Percentiles rank a stretch among this genome's conserved stretches.
Evolutionary conservation across 2,888 invertebrate genomes (phyloP).

Genomic region (Agonopterix arenella): DNA sequence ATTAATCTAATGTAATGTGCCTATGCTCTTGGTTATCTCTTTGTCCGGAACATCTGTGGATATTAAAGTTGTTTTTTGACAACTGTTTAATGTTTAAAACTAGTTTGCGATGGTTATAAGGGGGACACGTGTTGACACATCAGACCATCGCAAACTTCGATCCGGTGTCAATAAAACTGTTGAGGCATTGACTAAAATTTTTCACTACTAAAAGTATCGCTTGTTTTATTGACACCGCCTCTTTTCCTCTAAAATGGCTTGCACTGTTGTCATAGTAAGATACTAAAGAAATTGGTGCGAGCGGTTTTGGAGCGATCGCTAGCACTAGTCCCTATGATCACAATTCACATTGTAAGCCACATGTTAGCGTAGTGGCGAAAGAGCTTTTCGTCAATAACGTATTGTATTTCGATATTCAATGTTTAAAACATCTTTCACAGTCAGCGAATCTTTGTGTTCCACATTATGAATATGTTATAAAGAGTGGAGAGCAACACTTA

Average conservation of each 20-base stretch:
- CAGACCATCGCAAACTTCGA: slow-evolving; percentile 36
- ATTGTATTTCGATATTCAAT: slow-evolving; percentile 39
- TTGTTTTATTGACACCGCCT: slow-evolving; percentile 24
- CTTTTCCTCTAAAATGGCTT: slow-evolving; percentile 17
- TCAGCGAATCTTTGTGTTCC: slow-evolving; percentile 31
- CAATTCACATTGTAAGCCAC: slow-evolving; percentile 44
- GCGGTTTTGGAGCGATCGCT: not conserved
- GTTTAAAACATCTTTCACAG: slow-evolving; percentile 37
- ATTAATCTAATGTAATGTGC: slow-evolving; percentile 70
- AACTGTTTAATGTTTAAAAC: slow-evolving; percentile 33
- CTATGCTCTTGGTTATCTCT: slow-evolving; percentile 53
- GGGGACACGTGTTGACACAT: slow-evolving; percentile 24
- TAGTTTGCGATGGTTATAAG: slow-evolving; percentile 40
- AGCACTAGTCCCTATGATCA: slow-evolving; percentile 29
- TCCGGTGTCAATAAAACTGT: slow-evolving; percentile 28
- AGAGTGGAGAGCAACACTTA: slow-evolving; percentile 47
- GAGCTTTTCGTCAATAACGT: slow-evolving; percentile 50
- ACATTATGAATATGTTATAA: slow-evolving; percentile 21
- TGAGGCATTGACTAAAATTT: slow-evolving; percentile 5
- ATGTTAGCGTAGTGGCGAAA: slow-evolving; percentile 36
- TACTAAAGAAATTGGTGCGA: slow-evolving; percentile 6
- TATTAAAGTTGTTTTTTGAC: slow-evolving; percentile 34
- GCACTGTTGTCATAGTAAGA: slow-evolving; percentile 9
- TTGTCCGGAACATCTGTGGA: slow-evolving; percentile 49
- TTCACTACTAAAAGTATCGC: slow-evolving; percentile 12